A percentile compares a stretch with the other conserved stretches of the same genome.
phyloP scores from a whole-genome alignment of 1,140 invertebrate species.

The Dendroctonus valens region DNA sequence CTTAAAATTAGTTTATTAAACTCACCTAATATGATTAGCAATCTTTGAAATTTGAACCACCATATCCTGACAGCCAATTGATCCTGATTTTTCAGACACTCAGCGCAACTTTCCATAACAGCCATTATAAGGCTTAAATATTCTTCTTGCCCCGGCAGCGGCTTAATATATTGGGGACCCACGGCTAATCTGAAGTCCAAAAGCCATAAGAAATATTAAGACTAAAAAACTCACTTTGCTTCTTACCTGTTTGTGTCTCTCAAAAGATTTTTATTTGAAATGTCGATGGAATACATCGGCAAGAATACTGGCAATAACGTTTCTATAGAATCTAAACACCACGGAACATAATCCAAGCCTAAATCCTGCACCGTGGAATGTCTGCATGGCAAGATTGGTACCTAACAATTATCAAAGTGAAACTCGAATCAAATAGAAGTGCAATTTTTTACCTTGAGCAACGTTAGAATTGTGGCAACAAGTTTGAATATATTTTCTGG shows the following conservation, averaged over 20 bases:
- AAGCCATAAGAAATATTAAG: not conserved
- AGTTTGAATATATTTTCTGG: slow-evolving; percentile 56
- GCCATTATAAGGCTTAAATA: slow-evolving; percentile 56
- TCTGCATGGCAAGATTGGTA: slow-evolving; percentile 58
- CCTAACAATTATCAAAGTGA: slow-evolving; percentile 16
- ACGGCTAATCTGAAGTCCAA: slow-evolving; percentile 47
- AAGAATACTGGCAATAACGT: slow-evolving; percentile 51
- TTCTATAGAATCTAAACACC: slow-evolving; percentile 57
- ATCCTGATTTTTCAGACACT: slow-evolving; percentile 48
- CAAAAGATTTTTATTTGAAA: slow-evolving; percentile 41
- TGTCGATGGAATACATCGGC: slow-evolving; percentile 42
- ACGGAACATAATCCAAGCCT: slow-evolving; percentile 52
- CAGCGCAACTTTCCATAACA: slow-evolving; percentile 50
- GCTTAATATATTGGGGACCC: slow-evolving; percentile 60
- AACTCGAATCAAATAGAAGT: not conserved
- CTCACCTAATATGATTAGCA: slow-evolving; percentile 55
- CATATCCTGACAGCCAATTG: slow-evolving; percentile 56
- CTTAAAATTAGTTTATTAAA: not conserved
- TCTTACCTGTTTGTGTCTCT: slow-evolving; percentile 33
- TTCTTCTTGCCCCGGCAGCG: slow-evolving; percentile 59
- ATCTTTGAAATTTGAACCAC: slow-evolving; percentile 61
- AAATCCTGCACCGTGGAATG: slow-evolving; percentile 52
- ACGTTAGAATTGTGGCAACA: slow-evolving; percentile 55
- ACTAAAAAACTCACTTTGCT: not conserved
- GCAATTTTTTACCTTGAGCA: slow-evolving; percentile 52